Percentiles rank a stretch among this genome's conserved stretches.
phyloP scores from a whole-genome alignment of 2,113 vertebrate genomes.

The Halichoeres trimaculatus region DNA sequence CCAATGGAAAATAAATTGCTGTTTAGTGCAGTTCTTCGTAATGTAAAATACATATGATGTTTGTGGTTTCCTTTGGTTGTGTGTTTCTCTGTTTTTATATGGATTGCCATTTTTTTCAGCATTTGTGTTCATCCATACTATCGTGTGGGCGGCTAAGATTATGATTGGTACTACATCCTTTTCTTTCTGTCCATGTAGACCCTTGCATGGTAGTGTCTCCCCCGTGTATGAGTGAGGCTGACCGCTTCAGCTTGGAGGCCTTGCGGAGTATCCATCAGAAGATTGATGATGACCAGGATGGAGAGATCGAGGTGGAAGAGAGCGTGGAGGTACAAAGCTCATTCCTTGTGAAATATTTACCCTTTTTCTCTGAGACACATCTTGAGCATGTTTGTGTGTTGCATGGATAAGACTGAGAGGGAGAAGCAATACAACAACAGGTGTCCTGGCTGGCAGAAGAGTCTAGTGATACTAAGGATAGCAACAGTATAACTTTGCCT shows the following conservation, averaged over 20 bases:
- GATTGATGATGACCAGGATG: slow-evolving; percentile 98
- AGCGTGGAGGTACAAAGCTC: slow-evolving; percentile 91
- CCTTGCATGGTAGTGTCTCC: slow-evolving; percentile 89
- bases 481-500: slow-evolving; percentile 66
- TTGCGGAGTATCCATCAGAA: slow-evolving; percentile 94
- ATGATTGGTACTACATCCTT: background rate
- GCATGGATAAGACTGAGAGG: slow-evolving; percentile 12
- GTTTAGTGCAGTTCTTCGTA: too few relatives aligned
- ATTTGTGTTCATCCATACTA: too few relatives aligned
- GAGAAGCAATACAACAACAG: slow-evolving; percentile 61
- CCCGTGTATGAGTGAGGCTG: slow-evolving; percentile 92
- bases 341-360: slow-evolving; percentile 8
- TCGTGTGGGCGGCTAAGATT: too few relatives aligned
- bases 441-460: slow-evolving; percentile 52
- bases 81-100: too few relatives aligned
- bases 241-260: slow-evolving; percentile 93
- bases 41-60: too few relatives aligned
- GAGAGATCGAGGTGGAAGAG: slow-evolving; percentile 96
- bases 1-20: too few relatives aligned
- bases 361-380: background rate
- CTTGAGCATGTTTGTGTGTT: background rate
- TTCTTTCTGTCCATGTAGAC: slow-evolving; percentile 77
- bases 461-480: slow-evolving; percentile 71
- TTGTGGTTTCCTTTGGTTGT: too few relatives aligned
- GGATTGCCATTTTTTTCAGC: too few relatives aligned